Evolutionary conservation across 2,888 invertebrate genomes (phyloP).

Genomic region (Marronus borbonicus): DNA sequence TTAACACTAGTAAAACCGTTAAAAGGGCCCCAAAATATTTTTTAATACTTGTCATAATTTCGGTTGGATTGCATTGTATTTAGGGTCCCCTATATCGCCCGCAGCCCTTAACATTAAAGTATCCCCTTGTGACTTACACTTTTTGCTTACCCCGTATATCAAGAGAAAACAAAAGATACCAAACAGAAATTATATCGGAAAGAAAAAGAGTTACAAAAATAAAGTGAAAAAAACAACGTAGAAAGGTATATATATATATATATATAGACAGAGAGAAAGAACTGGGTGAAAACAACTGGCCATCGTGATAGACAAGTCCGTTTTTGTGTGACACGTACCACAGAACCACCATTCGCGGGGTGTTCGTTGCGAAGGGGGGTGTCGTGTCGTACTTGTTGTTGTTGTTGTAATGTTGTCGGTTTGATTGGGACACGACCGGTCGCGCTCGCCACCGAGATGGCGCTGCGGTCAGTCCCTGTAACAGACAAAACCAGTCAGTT

Average conservation of each 20-base stretch:
- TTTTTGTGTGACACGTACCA: constrained; percentile 67
- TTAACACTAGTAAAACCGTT: no score
- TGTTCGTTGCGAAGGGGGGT: constrained; percentile 1
- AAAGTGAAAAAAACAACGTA: background rate
- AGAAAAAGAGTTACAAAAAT: no score
- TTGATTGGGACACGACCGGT: constrained; percentile 67
- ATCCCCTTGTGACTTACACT: background rate
- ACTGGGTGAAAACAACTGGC: constrained; percentile 22
- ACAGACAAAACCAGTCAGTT: constrained; percentile 68
- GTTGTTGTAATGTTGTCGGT: constrained; percentile 52
- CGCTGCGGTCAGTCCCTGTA: constrained; percentile 72
- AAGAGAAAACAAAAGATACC: background rate
- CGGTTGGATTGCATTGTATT: no score
- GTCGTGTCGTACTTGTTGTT: constrained; percentile 39
- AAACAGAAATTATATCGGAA: background rate
- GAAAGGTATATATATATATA: background rate
- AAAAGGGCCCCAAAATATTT: no score
- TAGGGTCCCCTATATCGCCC: no score
- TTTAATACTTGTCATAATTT: no score
- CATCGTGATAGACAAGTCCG: constrained; percentile 26
- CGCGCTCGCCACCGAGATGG: constrained; percentile 70
- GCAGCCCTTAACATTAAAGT: no score
- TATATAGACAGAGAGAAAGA: constrained; percentile 6
- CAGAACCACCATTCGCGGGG: constrained; percentile 69
- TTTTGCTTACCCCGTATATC: background rate